These are phyloP conservation scores for Lasioglossum figueresi DNA, from an alignment of 2,888 invertebrate species.

Conservation along the genomic window DNA sequence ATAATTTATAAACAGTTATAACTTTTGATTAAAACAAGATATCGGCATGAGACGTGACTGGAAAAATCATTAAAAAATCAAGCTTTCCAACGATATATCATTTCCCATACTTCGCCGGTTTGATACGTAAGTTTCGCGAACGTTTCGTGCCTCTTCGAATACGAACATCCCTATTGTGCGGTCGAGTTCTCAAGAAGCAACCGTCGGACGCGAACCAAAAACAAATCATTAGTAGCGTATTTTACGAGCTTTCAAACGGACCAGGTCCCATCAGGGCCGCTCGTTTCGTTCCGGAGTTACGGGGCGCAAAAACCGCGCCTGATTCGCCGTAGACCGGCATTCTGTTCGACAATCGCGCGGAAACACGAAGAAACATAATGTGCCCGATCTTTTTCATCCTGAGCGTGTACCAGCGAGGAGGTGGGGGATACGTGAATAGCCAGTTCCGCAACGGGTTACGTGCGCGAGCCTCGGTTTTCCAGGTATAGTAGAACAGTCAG, in stretches of 20 bases:
- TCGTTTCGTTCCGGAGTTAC: background rate
- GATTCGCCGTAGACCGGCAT: background rate
- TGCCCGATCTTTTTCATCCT: background rate
- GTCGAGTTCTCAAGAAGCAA: background rate
- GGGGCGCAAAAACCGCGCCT: background rate
- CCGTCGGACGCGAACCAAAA: background rate
- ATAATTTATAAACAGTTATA: background rate
- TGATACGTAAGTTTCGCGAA: background rate
- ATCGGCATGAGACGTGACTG: background rate
- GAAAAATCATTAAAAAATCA: background rate
- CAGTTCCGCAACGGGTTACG: background rate
- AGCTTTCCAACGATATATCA: background rate
- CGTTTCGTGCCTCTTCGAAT: background rate
- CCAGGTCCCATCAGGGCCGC: background rate
- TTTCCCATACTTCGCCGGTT: background rate
- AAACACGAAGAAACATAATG: constrained; percentile 3
- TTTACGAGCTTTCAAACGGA: background rate
- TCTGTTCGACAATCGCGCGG: background rate
- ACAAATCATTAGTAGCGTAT: background rate
- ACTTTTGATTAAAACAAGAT: background rate
- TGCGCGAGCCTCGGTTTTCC: background rate
- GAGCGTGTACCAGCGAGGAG: background rate
- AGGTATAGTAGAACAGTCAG: background rate
- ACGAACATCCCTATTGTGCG: background rate
- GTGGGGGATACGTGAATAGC: background rate